Evolutionary conservation across 2,888 invertebrate species (phyloP), one percentile per base, ranked within the genome.

Genomic region (Metalampra italica): DNA sequence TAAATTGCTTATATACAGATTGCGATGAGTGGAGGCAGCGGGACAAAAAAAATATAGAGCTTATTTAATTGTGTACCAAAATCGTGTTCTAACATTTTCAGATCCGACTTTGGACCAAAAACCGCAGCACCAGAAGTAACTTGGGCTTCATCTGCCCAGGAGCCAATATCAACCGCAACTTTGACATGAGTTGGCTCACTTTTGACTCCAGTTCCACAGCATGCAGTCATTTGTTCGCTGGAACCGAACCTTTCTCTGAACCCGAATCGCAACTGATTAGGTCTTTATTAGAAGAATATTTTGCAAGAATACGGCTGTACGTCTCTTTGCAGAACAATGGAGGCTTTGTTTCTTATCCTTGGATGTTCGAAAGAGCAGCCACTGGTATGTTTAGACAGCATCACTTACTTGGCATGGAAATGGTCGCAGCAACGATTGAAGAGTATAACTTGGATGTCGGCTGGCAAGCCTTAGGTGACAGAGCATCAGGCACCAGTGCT

Each of bases 281-380:
- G 9, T 83, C 91, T 50, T 82, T 93, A 30, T 73, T 95, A 42
- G 62, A 90, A 45, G 68, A 81, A 0, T 77, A 91, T 13, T 80
- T 82, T 0, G 67, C 76, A 0, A 75, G 83, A 38, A 76, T 92
- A 8, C 88, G 91, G 56, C 77, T 94, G 53, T 96, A 95, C 68
- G 66, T 96, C 30, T 92, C 94, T 0, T 71, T 96, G 36, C 96
- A 96, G 73, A 93, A 95, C n/a, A 94, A 91, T 63, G 95, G 94
- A 45, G 90, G 91, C 29, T 92, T 91, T 53, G 63, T 94, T 7
- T 78, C 94, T 0, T 93, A 93, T 63, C 94, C 94, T 1, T 94
- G 93, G 93, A 92, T 92, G 38, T 94, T 89, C 54, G 91, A 91
- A 41, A 74, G 68, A 34, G 78, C 85, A 22, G 82, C 86, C 0